Evolutionary conservation across 2,888 invertebrate species (phyloP).

Genomic region (Apocheima hispidaria): DNA sequence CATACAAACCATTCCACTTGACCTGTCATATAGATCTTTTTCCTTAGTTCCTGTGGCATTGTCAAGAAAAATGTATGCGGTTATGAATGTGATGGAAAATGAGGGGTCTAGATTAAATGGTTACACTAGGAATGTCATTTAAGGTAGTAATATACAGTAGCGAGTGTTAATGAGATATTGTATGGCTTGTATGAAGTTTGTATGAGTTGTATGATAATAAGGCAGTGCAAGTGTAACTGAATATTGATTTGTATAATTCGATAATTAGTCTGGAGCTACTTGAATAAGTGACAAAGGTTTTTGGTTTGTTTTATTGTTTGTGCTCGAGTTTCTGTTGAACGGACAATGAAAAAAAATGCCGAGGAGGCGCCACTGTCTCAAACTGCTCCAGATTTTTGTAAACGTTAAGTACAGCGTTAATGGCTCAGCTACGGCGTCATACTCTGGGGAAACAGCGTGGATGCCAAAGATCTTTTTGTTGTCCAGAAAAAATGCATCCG

Average conservation of each 20-base stretch:
- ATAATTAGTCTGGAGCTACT: constrained; percentile 33
- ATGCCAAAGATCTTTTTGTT: no score
- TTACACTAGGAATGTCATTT: constrained; percentile 43
- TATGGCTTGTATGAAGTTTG: constrained; percentile 20
- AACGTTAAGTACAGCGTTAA: background rate
- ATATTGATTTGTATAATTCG: constrained; percentile 37
- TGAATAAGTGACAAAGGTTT: constrained; percentile 32
- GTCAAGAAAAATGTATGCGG: constrained; percentile 26
- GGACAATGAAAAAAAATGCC: constrained; percentile 7
- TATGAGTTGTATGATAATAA: constrained; percentile 32
- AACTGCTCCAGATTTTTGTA: background rate
- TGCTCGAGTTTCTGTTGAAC: constrained; percentile 3
- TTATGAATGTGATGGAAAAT: constrained; percentile 17
- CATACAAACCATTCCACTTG: constrained; percentile 40
- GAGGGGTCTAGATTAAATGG: constrained; percentile 35
- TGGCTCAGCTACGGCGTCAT: no score
- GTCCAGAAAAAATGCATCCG: no score
- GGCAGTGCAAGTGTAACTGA: constrained; percentile 30
- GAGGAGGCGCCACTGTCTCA: constrained; percentile 15
- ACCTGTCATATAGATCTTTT: constrained; percentile 39
- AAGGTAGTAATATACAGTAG: constrained; percentile 48
- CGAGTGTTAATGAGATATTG: constrained; percentile 45
- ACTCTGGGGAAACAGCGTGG: no score
- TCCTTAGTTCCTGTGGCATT: background rate
- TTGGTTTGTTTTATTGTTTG: constrained; percentile 24